Evolutionary conservation across 92 coral and sea anemone species (phyloP).

Genomic region (Parazoanthus darwini): DNA sequence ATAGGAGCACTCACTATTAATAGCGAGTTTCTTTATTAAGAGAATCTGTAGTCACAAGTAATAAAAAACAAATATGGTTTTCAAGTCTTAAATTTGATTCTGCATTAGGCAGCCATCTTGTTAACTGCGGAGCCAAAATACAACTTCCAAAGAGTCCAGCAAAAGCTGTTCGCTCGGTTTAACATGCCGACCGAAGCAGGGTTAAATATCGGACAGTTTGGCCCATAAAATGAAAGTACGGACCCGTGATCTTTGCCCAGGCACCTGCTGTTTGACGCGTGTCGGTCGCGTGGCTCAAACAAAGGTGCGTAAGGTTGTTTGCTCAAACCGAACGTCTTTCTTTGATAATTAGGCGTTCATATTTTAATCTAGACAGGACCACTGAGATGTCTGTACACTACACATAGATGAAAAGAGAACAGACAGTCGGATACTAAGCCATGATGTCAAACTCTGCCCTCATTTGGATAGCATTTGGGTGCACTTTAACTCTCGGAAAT

Average conservation of each 20-base stretch:
- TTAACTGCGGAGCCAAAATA: slow-evolving; percentile 55
- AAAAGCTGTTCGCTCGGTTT: neutral
- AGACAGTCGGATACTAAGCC: slow-evolving; percentile 29
- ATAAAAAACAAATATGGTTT: slow-evolving; percentile 81
- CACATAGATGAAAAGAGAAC: slow-evolving; percentile 42
- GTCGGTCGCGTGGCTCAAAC: slow-evolving; percentile 92
- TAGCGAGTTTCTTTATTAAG: slow-evolving; percentile 82
- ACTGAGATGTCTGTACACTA: slow-evolving; percentile 62
- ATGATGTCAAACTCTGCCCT: slow-evolving; percentile 6
- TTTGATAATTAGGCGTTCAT: slow-evolving; percentile 78
- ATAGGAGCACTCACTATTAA: slow-evolving; percentile 71
- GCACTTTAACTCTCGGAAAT: slow-evolving; percentile 55
- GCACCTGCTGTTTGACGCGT: slow-evolving; percentile 96
- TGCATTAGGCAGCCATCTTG: slow-evolving; percentile 75
- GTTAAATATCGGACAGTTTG: slow-evolving; percentile 48
- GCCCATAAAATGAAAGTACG: slow-evolving; percentile 43
- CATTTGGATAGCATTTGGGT: slow-evolving; percentile 12
- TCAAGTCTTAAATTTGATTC: slow-evolving; percentile 67
- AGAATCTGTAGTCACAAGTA: slow-evolving; percentile 70
- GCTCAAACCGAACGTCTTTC: slow-evolving; percentile 72
- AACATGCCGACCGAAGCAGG: slow-evolving; percentile 34
- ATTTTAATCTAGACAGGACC: slow-evolving; percentile 75
- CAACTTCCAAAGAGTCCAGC: neutral
- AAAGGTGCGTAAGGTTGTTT: slow-evolving; percentile 81
- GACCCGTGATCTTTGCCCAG: slow-evolving; percentile 34